Evolutionary conservation across 2,113 vertebrate species (phyloP), one percentile per base, ranked within the genome.

Genomic region (Cyanocitta stelleri): DNA sequence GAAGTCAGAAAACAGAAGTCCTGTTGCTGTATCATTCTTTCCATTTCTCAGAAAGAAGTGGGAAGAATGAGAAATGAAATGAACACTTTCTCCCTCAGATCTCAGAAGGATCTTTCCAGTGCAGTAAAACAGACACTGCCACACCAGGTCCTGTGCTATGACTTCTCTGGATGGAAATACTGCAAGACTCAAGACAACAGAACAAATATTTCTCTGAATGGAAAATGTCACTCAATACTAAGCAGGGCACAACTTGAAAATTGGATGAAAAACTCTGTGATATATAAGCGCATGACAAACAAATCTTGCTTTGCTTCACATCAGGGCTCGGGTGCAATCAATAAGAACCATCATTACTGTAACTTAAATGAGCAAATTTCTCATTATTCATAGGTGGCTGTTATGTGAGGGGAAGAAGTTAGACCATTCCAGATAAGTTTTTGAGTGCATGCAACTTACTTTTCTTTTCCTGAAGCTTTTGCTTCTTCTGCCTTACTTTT

Each of bases 1-100:
- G 49, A 89, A 92, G 37, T 73, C 88, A 92, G 86, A 82, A 90
- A 95, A 84, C 71, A 66, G 69, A 89, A 81, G 49, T 68, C 46
- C 68, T 76, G n/a, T 2, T 76, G 67, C 75, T 72, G n/a, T 22
- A n/a, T 37, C 79, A 78, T 56, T 83, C 54, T n/a, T 22, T 75
- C 63, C 2, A 32, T 86, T 89, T 67, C 89, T 43, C 69, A 56
- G 63, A 55, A 21, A 78, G 48, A 37, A 67, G 54, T 5, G 56
- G 0, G 2, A 91, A 71, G 68, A 93, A 39, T 11, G 30, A 71
- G 71, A 94, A 62, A 83, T 37, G 71, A 94, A 62, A 83, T 35
- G 35, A 95, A 75, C 11, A 9, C 3, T 11, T 74, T 26, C 16
- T 71, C 39, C 18, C n/a, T 39, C 72, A 32, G 41, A 79, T 29